Evolutionary conservation across 2,113 vertebrate genomes (phyloP), one percentile per base, ranked within the genome.

Genomic region (Isurus oxyrinchus): DNA sequence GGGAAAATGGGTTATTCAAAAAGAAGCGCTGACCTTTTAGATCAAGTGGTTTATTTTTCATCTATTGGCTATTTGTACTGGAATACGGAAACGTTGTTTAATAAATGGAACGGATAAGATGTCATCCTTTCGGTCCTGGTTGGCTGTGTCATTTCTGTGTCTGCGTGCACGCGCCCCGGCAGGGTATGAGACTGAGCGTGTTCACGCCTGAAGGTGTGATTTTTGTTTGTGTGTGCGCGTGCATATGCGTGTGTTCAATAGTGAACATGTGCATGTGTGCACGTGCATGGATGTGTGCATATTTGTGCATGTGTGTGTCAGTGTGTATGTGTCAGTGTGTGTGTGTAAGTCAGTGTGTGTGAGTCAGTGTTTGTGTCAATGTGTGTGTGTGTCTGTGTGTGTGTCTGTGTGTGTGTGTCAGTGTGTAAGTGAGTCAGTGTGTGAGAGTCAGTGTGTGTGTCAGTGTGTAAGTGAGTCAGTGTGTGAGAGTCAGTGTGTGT

Each of bases 1-100:
- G 35, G n/a, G 90, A 63, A 63, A 55, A n/a, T 93, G 57, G 90
- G 57, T 93, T 93, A 93, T 93, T 93, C n/a, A 93, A 93, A 93
- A 61, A 61, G 55, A 57, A 14, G 13, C 4, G 57, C 6, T 63
- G 35, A 40, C 90, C 35, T 63, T 40, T 93, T 61, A 63, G 90
- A 93, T 61, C 90, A 35, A 61, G 57, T 93, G 90, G 13, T 61
- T 93, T 40, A n/a, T 93, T 93, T 93, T 93, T 35, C 27, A 93
- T 93, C 40, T 61, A 61, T n/a, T 35, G 13, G n/a, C 14, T 63
- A 63, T 63, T n/a, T 63, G 57, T 93, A n/a, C 90, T n/a, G 59
- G n/a, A 63, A 93, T 35, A 5, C 59, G n/a, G 35, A 53, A 91
- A 57, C 31, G 57, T 57, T 59, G 53, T 55, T 59, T 91, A 91